phyloP scores from a whole-genome alignment of 2,113 vertebrate species.

The Triplophysa tibetana region DNA sequence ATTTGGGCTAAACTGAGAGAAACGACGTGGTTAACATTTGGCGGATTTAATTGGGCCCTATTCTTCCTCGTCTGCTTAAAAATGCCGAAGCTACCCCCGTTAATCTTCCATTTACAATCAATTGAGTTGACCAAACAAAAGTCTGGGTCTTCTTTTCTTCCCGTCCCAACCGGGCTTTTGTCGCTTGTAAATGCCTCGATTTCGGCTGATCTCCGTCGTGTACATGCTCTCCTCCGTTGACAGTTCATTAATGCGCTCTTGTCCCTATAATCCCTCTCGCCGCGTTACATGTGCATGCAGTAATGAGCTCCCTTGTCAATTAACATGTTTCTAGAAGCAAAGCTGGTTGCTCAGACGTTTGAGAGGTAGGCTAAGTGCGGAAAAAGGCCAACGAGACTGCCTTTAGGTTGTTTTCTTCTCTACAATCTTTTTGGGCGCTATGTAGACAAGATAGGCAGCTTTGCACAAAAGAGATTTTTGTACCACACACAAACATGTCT shows the following conservation, averaged over 20 bases:
- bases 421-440: slow-evolving; percentile 50
- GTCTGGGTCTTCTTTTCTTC: slow-evolving; percentile 95
- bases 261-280: slow-evolving; percentile 86
- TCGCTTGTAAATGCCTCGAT: slow-evolving; percentile 94
- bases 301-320: slow-evolving; percentile 97
- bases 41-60: slow-evolving; percentile 99
- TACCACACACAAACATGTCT: slow-evolving; percentile 53
- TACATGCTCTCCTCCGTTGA: slow-evolving; percentile 95
- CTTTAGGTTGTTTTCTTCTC: slow-evolving; percentile 80
- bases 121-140: slow-evolving; percentile 99
- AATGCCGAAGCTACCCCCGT: slow-evolving; percentile 90
- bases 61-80: slow-evolving; percentile 81
- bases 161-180: slow-evolving; percentile 94
- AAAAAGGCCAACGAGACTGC: slow-evolving; percentile 90
- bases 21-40: slow-evolving; percentile 99
- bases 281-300: slow-evolving; percentile 88
- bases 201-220: slow-evolving; percentile 88
- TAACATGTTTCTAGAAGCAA: slow-evolving; percentile 95
- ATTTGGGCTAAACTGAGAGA: slow-evolving; percentile 94
- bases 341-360: slow-evolving; percentile 93
- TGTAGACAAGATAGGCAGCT: slow-evolving; percentile 42
- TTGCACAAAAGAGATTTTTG: slow-evolving; percentile 31
- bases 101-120: slow-evolving; percentile 99
- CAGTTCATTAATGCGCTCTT: slow-evolving; percentile 96
- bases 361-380: slow-evolving; percentile 80